Evolutionary conservation across 1,140 invertebrate genomes (phyloP).

Genomic region (Periplaneta americana): DNA sequence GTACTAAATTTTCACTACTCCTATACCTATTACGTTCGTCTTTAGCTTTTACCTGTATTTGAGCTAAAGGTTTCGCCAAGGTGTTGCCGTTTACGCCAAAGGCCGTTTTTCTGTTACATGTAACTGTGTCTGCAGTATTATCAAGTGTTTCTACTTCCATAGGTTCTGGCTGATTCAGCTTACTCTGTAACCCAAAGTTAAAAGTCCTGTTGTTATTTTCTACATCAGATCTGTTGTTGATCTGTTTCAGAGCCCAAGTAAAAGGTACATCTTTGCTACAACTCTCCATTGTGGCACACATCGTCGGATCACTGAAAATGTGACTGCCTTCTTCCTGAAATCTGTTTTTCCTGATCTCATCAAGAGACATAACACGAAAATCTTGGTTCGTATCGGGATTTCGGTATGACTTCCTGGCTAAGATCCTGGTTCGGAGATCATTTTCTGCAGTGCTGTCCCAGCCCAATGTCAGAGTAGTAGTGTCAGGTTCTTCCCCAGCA

Average conservation of each 20-base stretch:
- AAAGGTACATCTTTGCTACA: not conserved
- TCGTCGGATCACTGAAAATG: not conserved
- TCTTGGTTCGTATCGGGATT: constrained; percentile 18
- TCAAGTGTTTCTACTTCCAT: not conserved
- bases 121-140: not conserved
- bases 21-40: no score
- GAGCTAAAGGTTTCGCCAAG: not conserved
- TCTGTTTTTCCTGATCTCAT: constrained; percentile 57
- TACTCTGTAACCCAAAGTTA: not conserved
- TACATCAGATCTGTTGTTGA: not conserved
- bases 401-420: not conserved
- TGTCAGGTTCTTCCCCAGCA: constrained; percentile 14
- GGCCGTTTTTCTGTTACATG: not conserved
- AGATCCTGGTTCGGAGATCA: constrained; percentile 1
- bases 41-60: no score
- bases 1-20: no score
- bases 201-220: not conserved
- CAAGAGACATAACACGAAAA: constrained; percentile 52
- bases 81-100: not conserved
- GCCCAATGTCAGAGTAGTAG: not conserved
- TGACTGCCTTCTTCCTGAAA: constrained; percentile 48
- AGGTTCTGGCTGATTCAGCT: not conserved
- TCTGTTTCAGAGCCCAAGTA: not conserved
- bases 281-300: not conserved
- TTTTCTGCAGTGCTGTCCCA: not conserved